Evolutionary conservation across 2,888 invertebrate genomes (phyloP), one percentile per base, ranked within the genome.

Genomic region (Oscheius sp.): DNA sequence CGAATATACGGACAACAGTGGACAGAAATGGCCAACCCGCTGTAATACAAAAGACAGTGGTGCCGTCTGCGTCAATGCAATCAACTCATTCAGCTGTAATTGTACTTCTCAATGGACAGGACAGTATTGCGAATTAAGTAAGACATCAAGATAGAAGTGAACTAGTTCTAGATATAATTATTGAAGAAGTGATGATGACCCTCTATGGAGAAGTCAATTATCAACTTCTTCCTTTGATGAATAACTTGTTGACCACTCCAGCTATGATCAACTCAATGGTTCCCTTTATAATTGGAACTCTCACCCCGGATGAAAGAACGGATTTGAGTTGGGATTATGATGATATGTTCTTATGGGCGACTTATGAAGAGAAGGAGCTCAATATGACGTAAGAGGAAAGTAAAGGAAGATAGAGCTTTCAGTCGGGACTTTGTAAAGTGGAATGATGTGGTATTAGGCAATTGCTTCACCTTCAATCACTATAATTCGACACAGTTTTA

Each of bases 381-480:
- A 63, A 74, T 36, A 33, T 67, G 41, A 72, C 71, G 20, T 62
- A n/a, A n/a, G n/a, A n/a, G n/a, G n/a, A n/a, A n/a, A n/a, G n/a
- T n/a, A n/a, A 36, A 30, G 24, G 38, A 2, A 20, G 22, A n/a
- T 20, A 57, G 17, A n/a, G n/a, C n/a, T n/a, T n/a, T n/a, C n/a
- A n/a, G n/a, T 70, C 67, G 36, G 20, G 74, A 75, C 32, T 65
- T 78, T 9, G 44, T 67, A 12, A 66, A 68, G 47, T 77, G 75
- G 76, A 75, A 80, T 51, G 76, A 76, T 49, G 74, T 73, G 0
- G 72, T 77, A 9, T 50, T 77, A 36, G 80, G 80, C 0, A 78
- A 76, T 24, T 80, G 80, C 38, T 80, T 76, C 61, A 77, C 80
- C 2, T 80, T 79, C 68, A 80, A 80, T 36, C 74, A 77, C 38